phyloP scores from a whole-genome alignment of 2,797 vertebrate species.

The Anguilla obscura region DNA sequence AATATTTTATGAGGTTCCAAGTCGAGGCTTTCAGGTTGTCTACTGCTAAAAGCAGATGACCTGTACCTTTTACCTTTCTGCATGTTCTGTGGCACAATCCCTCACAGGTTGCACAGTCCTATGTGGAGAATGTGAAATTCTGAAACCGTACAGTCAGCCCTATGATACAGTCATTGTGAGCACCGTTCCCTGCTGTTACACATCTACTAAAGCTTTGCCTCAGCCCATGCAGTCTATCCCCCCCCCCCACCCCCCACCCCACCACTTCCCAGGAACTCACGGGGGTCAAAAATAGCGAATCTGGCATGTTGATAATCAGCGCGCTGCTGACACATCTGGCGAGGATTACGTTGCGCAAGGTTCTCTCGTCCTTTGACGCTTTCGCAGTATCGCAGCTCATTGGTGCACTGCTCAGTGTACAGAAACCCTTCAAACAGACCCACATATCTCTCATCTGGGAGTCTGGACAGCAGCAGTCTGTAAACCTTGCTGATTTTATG shows the following conservation, averaged over 20 bases:
- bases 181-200: not conserved
- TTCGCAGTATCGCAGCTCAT: conserved; percentile 28
- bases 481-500: not conserved
- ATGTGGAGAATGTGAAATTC: not conserved
- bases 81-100: not conserved
- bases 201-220: too few relatives aligned
- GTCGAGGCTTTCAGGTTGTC: not conserved
- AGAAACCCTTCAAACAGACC: conserved; percentile 30
- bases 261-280: not conserved
- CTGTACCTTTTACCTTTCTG: not conserved
- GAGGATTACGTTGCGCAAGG: conserved; percentile 35
- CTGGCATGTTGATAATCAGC: not conserved
- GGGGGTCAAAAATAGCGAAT: not conserved
- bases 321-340: conserved; percentile 31
- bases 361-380: conserved; percentile 30
- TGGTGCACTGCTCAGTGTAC: conserved; percentile 24
- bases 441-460: conserved; percentile 27
- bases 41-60: not conserved
- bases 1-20: not conserved
- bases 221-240: not conserved
- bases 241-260: too few relatives aligned
- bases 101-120: not conserved
- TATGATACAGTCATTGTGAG: not conserved
- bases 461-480: not conserved
- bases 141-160: not conserved